These are phyloP conservation scores for Sminthurides aquaticus DNA, from an alignment of 2,888 invertebrate species.

Conservation along the genomic window DNA sequence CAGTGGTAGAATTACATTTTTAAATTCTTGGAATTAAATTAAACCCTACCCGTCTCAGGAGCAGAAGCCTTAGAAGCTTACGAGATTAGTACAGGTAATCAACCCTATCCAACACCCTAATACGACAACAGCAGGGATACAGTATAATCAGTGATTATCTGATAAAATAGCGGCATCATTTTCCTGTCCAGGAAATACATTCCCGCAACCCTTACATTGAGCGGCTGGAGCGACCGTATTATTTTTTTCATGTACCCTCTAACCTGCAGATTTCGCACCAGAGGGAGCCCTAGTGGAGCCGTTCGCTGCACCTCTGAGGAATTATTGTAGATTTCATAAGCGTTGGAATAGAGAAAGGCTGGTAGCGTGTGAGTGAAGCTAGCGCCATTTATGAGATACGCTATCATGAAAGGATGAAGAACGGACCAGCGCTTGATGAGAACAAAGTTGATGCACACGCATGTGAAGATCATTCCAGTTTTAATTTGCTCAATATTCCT, in stretches of 20 bases:
- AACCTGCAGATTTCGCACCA: not conserved
- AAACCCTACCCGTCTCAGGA: too few relatives aligned
- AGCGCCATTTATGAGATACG: not conserved
- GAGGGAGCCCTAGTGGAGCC: not conserved
- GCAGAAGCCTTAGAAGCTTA: too few relatives aligned
- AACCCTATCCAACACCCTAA: too few relatives aligned
- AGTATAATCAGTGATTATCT: not conserved
- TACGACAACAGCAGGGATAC: not conserved
- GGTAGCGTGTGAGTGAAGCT: not conserved
- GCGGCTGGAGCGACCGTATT: not conserved
- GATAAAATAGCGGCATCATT: not conserved
- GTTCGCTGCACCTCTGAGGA: not conserved
- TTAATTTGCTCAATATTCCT: not conserved
- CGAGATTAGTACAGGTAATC: too few relatives aligned
- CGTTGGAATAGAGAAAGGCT: not conserved
- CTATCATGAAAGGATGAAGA: not conserved
- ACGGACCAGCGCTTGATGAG: not conserved
- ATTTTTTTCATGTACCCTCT: not conserved
- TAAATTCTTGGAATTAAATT: too few relatives aligned
- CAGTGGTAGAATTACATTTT: too few relatives aligned
- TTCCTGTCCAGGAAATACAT: not conserved
- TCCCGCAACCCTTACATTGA: not conserved
- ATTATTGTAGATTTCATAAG: not conserved
- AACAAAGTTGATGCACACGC: not conserved
- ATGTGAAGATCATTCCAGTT: not conserved